These are phyloP conservation scores for Papilio elwesi DNA, from an alignment of 2,888 invertebrate genomes.

Conservation along the genomic window DNA sequence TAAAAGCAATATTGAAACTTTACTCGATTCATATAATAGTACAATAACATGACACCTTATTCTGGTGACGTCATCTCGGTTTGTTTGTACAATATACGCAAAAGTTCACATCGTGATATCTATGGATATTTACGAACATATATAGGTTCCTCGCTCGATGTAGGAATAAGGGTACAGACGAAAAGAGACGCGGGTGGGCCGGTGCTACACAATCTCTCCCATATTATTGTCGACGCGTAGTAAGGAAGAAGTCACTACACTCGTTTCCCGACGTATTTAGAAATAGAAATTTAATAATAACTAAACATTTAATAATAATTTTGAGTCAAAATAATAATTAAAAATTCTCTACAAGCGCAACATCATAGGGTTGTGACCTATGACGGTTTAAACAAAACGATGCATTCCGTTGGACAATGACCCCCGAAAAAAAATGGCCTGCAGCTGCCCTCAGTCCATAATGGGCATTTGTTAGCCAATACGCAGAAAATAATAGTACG, in stretches of 20 bases:
- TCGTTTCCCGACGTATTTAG: neutral
- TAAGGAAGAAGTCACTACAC: neutral
- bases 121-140: too few relatives aligned
- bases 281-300: neutral
- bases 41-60: slow-evolving; percentile 11
- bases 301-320: neutral
- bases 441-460: slow-evolving; percentile 74
- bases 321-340: slow-evolving; percentile 40
- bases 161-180: too few relatives aligned
- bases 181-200: neutral
- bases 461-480: slow-evolving; percentile 72
- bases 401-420: slow-evolving; percentile 77
- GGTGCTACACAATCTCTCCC: neutral
- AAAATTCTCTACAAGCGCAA: slow-evolving; percentile 42
- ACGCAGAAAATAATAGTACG: slow-evolving; percentile 75
- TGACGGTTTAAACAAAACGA: slow-evolving; percentile 53
- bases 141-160: too few relatives aligned
- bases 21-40: neutral
- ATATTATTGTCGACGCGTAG: neutral
- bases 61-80: slow-evolving; percentile 6
- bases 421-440: slow-evolving; percentile 57
- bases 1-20: slow-evolving; percentile 15
- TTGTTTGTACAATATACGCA: neutral
- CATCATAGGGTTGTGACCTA: slow-evolving; percentile 63
- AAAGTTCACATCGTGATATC: too few relatives aligned